Evolutionary conservation across 2,113 vertebrate species (phyloP).

Genomic region (Sisor rabdophorus): DNA sequence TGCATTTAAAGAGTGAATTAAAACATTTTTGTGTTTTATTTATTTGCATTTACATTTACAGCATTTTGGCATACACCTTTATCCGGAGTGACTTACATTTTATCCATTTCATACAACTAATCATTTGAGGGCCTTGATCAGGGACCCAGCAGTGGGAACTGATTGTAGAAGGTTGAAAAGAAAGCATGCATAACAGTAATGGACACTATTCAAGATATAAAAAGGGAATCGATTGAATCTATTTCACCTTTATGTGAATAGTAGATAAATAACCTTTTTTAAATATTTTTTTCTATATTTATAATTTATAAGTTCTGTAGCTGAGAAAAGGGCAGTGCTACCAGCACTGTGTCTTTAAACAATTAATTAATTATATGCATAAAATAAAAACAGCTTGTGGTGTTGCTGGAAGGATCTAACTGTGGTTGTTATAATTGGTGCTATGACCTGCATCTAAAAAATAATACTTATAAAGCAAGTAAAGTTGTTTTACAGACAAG

Average conservation of each 20-base stretch:
- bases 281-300: too few species aligned
- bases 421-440: not conserved
- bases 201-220: too few species aligned
- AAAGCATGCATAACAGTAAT: too few species aligned
- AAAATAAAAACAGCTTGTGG: not conserved
- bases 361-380: not conserved
- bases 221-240: too few species aligned
- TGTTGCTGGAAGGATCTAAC: not conserved
- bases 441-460: not conserved
- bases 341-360: not conserved
- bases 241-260: too few species aligned
- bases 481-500: not conserved
- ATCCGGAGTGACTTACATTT: too few species aligned
- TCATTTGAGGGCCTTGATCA: too few species aligned
- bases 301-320: constrained; percentile 12
- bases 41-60: constrained; percentile 8
- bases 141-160: too few species aligned
- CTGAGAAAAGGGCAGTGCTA: too few species aligned
- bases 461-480: not conserved
- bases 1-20: not conserved
- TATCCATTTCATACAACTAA: too few species aligned
- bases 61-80: too few species aligned
- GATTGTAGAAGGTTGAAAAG: constrained; percentile 29
- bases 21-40: constrained; percentile 11
- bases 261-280: too few species aligned